phyloP scores from a whole-genome alignment of 2,888 invertebrate genomes.

The Laspeyria flexula region DNA sequence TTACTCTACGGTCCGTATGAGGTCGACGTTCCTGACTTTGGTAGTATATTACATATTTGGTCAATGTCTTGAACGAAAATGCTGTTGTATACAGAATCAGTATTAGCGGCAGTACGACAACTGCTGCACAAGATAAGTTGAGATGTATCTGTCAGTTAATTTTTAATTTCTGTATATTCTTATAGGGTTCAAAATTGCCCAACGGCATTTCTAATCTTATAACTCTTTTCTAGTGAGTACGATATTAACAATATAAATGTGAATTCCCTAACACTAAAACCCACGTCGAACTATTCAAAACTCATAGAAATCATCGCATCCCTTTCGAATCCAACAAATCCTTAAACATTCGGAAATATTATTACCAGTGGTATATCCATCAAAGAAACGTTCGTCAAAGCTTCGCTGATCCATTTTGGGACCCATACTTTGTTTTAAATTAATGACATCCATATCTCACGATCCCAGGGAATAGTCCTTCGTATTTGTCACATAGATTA shows the following conservation, averaged over 20 bases:
- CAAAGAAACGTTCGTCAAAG: slow-evolving; percentile 63
- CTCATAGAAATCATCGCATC: slow-evolving; percentile 6
- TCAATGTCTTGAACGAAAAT: neutral
- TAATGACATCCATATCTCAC: slow-evolving; percentile 70
- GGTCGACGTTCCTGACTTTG: neutral
- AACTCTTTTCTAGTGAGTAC: too few species aligned
- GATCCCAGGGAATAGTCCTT: slow-evolving; percentile 68
- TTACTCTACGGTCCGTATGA: neutral
- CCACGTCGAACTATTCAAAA: slow-evolving; percentile 17
- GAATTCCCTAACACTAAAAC: neutral
- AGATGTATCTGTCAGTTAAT: too few species aligned
- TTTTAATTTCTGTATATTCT: too few species aligned
- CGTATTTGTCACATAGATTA: slow-evolving; percentile 78
- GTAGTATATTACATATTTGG: neutral
- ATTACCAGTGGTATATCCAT: slow-evolving; percentile 52
- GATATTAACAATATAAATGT: neutral
- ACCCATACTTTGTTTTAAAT: slow-evolving; percentile 75
- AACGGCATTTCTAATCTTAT: too few species aligned
- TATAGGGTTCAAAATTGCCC: too few species aligned
- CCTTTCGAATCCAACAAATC: slow-evolving; percentile 21
- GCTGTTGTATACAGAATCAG: too few species aligned
- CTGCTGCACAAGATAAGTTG: too few species aligned
- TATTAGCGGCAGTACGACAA: too few species aligned
- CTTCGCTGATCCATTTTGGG: slow-evolving; percentile 61
- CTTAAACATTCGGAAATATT: slow-evolving; percentile 48